phyloP scores from a whole-genome alignment of 1,140 invertebrate species.

The Drosophila grimshawi region DNA sequence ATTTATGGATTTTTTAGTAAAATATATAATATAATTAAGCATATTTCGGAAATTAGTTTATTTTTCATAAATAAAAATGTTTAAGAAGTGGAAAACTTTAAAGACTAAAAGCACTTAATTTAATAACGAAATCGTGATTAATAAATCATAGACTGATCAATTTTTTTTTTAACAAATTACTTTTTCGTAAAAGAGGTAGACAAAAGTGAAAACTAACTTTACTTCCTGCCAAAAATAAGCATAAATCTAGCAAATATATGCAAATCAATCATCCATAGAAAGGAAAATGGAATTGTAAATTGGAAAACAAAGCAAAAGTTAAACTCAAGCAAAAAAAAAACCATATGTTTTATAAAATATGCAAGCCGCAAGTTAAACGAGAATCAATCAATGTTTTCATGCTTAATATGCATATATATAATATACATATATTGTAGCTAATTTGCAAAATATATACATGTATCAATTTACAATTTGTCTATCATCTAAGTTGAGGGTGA shows the following conservation, averaged over 20 bases:
- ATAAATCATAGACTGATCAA: not conserved
- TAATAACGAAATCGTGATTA: not conserved
- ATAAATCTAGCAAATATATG: not conserved
- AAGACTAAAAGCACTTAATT: too few relatives aligned
- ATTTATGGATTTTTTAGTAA: too few relatives aligned
- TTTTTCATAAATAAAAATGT: too few relatives aligned
- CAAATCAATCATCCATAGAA: conserved; percentile 23
- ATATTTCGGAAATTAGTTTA: too few relatives aligned
- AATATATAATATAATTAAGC: too few relatives aligned
- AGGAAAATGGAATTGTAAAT: not conserved
- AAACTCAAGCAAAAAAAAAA: not conserved
- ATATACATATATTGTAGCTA: conserved; percentile 7
- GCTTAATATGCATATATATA: conserved; percentile 18
- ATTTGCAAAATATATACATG: conserved; percentile 6
- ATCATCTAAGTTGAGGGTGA: not conserved
- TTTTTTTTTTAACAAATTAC: too few relatives aligned
- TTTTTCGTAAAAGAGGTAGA: not conserved
- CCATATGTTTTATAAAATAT: conserved; percentile 4
- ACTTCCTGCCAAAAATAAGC: not conserved
- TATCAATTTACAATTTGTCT: not conserved
- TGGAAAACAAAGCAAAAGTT: not conserved
- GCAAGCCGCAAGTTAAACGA: not conserved
- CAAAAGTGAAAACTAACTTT: not conserved
- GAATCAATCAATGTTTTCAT: conserved; percentile 22
- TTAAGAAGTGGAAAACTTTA: too few relatives aligned